phyloP scores from a whole-genome alignment of 2,113 vertebrate species.

The Ciconia maguari region DNA sequence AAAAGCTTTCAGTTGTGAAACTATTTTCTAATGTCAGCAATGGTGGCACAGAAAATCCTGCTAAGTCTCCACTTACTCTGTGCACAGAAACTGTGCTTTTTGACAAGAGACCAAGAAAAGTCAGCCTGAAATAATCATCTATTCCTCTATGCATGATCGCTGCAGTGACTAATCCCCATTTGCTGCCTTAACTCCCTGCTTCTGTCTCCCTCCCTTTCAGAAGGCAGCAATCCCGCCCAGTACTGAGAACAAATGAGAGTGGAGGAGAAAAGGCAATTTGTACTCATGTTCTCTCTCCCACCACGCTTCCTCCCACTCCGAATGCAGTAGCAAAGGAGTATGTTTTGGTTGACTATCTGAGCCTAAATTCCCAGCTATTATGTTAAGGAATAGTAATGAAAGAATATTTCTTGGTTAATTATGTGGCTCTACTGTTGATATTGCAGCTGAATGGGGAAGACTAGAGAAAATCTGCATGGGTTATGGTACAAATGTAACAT shows the following conservation, averaged over 20 bases:
- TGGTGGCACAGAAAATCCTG: not conserved
- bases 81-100: not conserved
- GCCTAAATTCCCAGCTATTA: not conserved
- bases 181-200: not conserved
- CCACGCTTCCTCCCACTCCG: not conserved
- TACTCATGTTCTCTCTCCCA: not conserved
- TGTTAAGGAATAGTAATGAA: not conserved
- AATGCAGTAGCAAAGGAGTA: not conserved
- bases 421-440: not conserved
- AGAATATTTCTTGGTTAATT: not conserved
- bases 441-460: not conserved
- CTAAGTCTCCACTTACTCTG: not conserved
- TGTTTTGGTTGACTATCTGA: conserved; percentile 13
- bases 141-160: not conserved
- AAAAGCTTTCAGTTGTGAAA: not conserved
- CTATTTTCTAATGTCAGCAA: not conserved
- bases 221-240: not conserved
- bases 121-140: not conserved
- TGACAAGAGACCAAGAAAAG: not conserved
- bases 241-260: not conserved
- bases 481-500: not conserved
- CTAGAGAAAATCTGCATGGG: not conserved
- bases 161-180: not conserved
- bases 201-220: not conserved
- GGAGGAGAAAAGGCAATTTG: conserved; percentile 14